Evolutionary conservation across 2,888 invertebrate genomes (phyloP).

Genomic region (Strigamia maritima): DNA sequence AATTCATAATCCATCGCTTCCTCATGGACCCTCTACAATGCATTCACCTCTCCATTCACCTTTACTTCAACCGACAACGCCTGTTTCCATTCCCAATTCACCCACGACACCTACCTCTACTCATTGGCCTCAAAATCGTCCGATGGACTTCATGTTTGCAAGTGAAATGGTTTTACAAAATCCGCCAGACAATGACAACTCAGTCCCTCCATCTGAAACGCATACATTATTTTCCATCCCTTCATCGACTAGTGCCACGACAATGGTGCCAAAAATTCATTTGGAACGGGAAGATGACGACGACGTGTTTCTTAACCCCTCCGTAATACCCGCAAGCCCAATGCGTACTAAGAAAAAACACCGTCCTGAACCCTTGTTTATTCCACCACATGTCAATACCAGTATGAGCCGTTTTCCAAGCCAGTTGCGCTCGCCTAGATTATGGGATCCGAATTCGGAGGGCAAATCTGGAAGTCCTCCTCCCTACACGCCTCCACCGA

Average conservation of each 20-base stretch:
- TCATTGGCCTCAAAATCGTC: constrained; percentile 26
- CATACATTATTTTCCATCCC: not conserved
- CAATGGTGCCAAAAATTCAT: constrained; percentile 36
- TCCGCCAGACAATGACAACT: not conserved
- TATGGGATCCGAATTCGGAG: constrained; percentile 47
- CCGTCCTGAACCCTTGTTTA: constrained; percentile 54
- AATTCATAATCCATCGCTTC: not conserved
- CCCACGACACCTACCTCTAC: constrained; percentile 35
- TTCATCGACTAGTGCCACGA: not conserved
- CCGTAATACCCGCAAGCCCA: constrained; percentile 60
- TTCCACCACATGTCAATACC: constrained; percentile 54
- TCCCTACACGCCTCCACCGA: constrained; percentile 88
- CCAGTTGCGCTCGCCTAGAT: constrained; percentile 56
- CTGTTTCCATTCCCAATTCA: constrained; percentile 38
- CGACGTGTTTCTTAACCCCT: constrained; percentile 74
- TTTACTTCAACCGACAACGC: constrained; percentile 33
- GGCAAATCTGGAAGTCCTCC: constrained; percentile 51
- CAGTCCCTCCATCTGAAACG: not conserved
- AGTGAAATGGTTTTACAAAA: not conserved
- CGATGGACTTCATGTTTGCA: not conserved
- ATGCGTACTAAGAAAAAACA: constrained; percentile 50
- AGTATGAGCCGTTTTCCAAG: constrained; percentile 56
- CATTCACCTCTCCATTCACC: constrained; percentile 37
- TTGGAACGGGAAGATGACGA: constrained; percentile 60
- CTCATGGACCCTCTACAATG: not conserved